Base-by-base conservation (phyloP, 2,113 vertebrate genomes). In the Malaclemys terrapin region DNA sequence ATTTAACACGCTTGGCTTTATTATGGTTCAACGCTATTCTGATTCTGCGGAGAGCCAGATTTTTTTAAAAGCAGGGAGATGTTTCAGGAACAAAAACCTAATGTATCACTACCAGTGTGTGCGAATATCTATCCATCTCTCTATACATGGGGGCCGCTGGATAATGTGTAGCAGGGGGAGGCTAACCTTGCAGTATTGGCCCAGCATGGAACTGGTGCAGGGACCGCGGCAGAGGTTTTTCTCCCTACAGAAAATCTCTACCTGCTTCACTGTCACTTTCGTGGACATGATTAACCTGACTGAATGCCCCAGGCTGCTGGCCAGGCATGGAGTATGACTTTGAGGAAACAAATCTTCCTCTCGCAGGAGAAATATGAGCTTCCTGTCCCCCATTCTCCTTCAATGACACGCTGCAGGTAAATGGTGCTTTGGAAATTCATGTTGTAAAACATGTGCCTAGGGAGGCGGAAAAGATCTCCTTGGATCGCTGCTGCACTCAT, bases 161-260 rank as follows among this genome's bases (percentile, higher is more conserved):
- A 3, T 6, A 9, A 56, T 13, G 3, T 4, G 35, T 13, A 49
- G 38, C 3, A 4, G 45, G 27, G 42, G 27, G 6, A 1, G 4
- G 9, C 10, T n/a, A 29, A 19, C 1, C 10, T 16, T 6, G 22
- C 22, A 17, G 3, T 22, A 1, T 16, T 29, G 52, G 17, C 83
- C 17, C 2, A 25, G 17, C 19, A 5, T 54, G 53, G 53, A 42
- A 22, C 5, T 42, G 80, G 52, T 29, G n/a, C 81, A 1, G 9
- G 3, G 16, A 54, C 31, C 22, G 62, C 17, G 12, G 17, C n/a
- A 11, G 38, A 76, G 38, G 38, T n/a, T 24, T 7, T 16, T 35
- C 72, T 76, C 6, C 72, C 72, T 45, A 24, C 72, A 76, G 38
- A 76, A 38, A 45, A 76, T 24, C 22, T 24, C 11, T 76, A 22